Evolutionary conservation across 2,888 invertebrate genomes (phyloP).

Genomic region (Nebria salina): DNA sequence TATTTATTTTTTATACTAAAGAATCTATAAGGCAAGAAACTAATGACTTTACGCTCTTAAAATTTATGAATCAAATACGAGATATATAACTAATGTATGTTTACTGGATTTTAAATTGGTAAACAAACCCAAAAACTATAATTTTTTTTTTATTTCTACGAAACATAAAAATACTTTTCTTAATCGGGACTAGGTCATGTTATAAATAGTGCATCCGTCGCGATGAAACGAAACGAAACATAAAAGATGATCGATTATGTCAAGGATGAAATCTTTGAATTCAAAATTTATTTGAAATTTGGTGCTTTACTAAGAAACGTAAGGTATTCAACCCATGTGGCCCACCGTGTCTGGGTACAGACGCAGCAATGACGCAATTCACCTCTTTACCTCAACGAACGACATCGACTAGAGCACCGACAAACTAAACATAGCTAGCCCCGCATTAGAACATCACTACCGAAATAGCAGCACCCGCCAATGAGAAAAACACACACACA

Average conservation of each 20-base stretch:
- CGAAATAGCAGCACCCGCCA: conserved; percentile 17
- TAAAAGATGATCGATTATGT: neutral
- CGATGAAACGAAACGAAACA: neutral
- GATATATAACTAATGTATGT: no score
- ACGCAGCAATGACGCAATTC: conserved; percentile 8
- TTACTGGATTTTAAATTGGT: no score
- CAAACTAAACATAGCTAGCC: conserved; percentile 7
- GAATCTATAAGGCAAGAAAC: no score
- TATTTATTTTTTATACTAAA: no score
- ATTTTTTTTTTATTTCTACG: neutral
- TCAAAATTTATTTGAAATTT: neutral
- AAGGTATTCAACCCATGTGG: conserved; percentile 5
- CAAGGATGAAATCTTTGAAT: neutral
- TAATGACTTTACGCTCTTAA: no score
- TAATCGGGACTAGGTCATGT: neutral
- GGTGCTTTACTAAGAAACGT: neutral
- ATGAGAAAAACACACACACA: conserved; percentile 9
- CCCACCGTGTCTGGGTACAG: conserved; percentile 3
- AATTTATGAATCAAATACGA: no score
- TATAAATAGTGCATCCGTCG: neutral
- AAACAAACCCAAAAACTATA: no score
- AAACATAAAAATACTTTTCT: neutral
- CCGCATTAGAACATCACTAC: conserved; percentile 16
- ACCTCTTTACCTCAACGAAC: neutral
- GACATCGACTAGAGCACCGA: conserved; percentile 12